Evolutionary conservation across 2,113 vertebrate species (phyloP).

Genomic region (Sardina pilchardus): DNA sequence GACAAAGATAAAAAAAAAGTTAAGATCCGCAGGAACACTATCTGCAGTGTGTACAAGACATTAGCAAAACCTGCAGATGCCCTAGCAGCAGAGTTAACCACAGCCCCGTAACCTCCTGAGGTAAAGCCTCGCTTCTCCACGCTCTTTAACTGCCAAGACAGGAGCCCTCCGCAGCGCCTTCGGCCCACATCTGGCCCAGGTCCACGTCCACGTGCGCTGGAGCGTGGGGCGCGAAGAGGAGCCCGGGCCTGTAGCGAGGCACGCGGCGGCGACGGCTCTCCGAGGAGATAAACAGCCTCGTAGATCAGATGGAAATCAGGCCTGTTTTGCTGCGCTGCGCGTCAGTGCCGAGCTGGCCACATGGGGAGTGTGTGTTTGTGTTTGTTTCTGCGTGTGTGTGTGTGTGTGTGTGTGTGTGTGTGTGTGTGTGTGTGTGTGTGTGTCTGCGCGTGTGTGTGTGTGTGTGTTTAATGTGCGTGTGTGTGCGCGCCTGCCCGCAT

Average conservation of each 20-base stretch:
- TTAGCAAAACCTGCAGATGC: too few species aligned
- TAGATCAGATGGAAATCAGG: conserved; percentile 17
- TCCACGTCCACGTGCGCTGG: background rate
- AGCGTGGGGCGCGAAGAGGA: background rate
- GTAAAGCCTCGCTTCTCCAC: too few species aligned
- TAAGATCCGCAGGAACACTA: too few species aligned
- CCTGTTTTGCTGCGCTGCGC: background rate
- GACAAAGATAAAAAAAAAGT: background rate
- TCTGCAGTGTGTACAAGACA: too few species aligned
- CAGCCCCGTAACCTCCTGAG: too few species aligned
- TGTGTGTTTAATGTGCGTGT: background rate
- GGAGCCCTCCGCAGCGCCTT: background rate
- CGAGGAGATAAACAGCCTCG: background rate
- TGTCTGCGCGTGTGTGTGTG: background rate
- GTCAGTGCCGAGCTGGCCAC: background rate
- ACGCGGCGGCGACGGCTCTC: background rate
- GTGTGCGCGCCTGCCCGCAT: background rate
- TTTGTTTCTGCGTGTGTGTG: background rate
- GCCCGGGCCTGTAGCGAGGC: background rate
- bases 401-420: background rate
- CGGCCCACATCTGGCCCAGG: background rate
- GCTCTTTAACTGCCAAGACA: background rate
- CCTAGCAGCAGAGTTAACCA: too few species aligned
- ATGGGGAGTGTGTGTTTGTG: background rate
- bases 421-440: background rate